phyloP scores from a whole-genome alignment of 2,113 vertebrate species.

The Setophaga kirtlandii region DNA sequence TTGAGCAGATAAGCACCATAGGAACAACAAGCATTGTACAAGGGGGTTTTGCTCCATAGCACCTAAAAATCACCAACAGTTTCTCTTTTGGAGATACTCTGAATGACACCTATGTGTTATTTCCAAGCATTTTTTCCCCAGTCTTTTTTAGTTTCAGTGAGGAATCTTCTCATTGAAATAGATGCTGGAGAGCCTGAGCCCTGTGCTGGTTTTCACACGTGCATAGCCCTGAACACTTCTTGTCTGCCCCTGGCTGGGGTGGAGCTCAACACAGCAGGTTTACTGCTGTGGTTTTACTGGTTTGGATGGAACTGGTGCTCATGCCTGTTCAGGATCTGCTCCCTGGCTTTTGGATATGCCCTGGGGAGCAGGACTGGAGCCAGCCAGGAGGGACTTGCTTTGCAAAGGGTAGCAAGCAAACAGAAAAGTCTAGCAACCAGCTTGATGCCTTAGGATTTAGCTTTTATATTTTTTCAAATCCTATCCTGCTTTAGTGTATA shows the following conservation, averaged over 20 bases:
- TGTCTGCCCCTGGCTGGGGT: not conserved
- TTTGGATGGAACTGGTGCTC: not conserved
- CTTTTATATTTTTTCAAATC: not conserved
- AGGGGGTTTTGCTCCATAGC: not conserved
- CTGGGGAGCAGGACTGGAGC: not conserved
- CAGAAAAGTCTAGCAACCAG: not conserved
- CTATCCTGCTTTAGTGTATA: not conserved
- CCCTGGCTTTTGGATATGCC: not conserved
- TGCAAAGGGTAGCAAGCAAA: not conserved
- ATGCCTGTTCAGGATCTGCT: not conserved
- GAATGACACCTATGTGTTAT: fast-evolving
- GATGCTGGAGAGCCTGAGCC: not conserved
- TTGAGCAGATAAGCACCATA: not conserved
- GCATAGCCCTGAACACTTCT: not conserved
- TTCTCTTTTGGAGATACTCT: not conserved
- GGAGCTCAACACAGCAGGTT: not conserved
- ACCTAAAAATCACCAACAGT: not conserved
- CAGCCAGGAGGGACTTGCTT: not conserved
- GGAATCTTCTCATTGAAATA: not conserved
- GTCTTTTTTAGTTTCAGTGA: not conserved
- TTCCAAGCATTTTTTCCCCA: not conserved
- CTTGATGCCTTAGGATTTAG: not conserved
- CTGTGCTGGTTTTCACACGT: not conserved
- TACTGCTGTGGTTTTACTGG: not conserved
- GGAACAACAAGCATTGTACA: not conserved